These are phyloP conservation scores for Charina bottae DNA, from an alignment of 2,113 vertebrate species.

Conservation along the genomic window DNA sequence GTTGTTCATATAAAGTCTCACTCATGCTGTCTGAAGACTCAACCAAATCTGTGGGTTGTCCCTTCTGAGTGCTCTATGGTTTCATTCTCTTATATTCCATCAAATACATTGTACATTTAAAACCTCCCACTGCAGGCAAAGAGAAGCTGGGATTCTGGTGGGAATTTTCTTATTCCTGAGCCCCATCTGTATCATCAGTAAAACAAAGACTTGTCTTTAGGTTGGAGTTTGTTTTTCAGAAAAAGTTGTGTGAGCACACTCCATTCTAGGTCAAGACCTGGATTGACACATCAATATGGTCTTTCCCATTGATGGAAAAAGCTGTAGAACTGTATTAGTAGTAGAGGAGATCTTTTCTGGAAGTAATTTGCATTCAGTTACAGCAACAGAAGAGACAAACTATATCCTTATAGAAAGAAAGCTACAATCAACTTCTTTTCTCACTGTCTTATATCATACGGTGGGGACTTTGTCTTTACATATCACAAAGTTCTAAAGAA, in stretches of 20 bases:
- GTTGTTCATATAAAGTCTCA: not conserved
- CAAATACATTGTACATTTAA: not conserved
- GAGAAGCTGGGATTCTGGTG: not conserved
- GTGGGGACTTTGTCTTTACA: constrained; percentile 55
- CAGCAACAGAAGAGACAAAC: not conserved
- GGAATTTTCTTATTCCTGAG: not conserved
- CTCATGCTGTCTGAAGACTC: not conserved
- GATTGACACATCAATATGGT: not conserved
- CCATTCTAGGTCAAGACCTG: not conserved
- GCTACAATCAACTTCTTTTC: not conserved
- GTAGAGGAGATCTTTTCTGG: not conserved
- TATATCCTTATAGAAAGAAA: not conserved
- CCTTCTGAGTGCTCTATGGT: not conserved
- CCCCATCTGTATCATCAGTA: not conserved
- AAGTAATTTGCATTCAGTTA: constrained; percentile 34
- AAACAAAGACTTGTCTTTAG: not conserved
- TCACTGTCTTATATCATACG: constrained; percentile 47
- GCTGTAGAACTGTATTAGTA: constrained; percentile 13
- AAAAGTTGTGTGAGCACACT: not conserved
- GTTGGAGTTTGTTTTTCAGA: not conserved
- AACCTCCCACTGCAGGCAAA: not conserved
- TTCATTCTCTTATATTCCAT: not conserved
- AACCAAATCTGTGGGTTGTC: not conserved
- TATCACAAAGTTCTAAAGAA: constrained; percentile 48
- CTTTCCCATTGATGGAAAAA: not conserved